Base-by-base conservation (phyloP, 2,888 invertebrate species). In the Cryptocephalus primarius region DNA sequence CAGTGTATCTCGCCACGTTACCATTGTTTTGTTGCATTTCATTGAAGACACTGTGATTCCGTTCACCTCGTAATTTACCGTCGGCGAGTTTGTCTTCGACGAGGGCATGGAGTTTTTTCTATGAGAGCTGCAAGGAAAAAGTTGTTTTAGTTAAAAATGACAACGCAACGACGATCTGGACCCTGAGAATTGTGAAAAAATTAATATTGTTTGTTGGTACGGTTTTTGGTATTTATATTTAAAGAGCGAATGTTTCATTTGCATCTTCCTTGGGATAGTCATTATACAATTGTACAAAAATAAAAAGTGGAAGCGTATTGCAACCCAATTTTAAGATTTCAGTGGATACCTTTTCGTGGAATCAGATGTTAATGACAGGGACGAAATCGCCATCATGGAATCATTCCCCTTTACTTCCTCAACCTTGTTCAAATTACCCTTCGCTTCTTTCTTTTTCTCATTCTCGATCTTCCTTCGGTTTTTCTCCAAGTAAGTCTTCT, bases 41-140 rank as follows among this genome's bases (percentile, higher is more conserved):
- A 65, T 42, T 1, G 60, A 61, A 9, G 64, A 62, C 4, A 72
- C 70, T 0, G 60, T 67, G 47, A 73, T 55, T 32, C 63, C 66
- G 14, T 59, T 48, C 1, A 62, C 51, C 3, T 60, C 54, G 10
- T 57, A 54, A 49, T 73, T 73, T 2, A 72, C 62, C 12, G 60
- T 52, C 2, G 62, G 47, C 34, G 65, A 60, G 54, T 72, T 72
- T n/a, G 72, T 42, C 60, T 67, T 71, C 40, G 52, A 59, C 31
- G 54, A 50, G 42, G 54, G 49, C 44, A 56, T 46, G 49, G 32
- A 47, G 43, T 47, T 48, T 55, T 57, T 60, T 42, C 47, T 52
- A 22, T 53, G 53, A 39, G 54, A 52, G 59, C 61, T 63, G 58
- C 54, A 51, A 48, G 53, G 56, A 50, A 48, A 50, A 60, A 62